Conservation (phyloP, 2,797 vertebrate genomes). For the Tamandua tetradactyla region DNA sequence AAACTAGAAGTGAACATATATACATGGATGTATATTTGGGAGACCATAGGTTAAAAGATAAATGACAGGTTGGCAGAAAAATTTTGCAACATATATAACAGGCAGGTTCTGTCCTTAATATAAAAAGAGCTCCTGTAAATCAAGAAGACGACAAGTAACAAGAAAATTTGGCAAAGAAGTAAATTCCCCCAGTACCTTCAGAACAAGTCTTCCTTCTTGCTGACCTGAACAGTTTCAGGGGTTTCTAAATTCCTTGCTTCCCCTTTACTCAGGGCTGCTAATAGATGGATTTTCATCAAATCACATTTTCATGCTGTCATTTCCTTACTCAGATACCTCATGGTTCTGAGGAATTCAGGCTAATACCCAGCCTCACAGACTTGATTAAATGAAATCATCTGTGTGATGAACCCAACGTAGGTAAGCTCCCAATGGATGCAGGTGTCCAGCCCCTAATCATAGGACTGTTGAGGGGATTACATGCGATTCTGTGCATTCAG, state of each 20-base stretch:
- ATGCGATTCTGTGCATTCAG: neutral
- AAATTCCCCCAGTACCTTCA: neutral
- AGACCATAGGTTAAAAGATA: neutral
- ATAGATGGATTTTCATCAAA: neutral
- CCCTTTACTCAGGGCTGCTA: neutral
- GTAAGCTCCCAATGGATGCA: neutral
- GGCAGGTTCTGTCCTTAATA: neutral
- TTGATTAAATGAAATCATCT: neutral
- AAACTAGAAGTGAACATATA: neutral
- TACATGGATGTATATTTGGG: neutral
- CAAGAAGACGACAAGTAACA: slow-evolving; percentile 3
- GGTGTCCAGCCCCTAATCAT: neutral
- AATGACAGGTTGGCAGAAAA: neutral
- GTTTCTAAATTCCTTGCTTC: neutral
- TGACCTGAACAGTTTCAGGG: neutral
- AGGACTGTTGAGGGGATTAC: neutral
- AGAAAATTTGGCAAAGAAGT: neutral
- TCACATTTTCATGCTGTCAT: neutral
- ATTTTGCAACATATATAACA: neutral
- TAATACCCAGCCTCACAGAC: neutral
- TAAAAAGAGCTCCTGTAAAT: slow-evolving; percentile 39
- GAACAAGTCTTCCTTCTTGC: neutral
- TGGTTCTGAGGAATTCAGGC: neutral
- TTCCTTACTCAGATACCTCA: neutral
- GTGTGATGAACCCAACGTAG: neutral